Evolutionary conservation across 1,140 invertebrate genomes (phyloP).

Genomic region (Ceratina japonica): DNA sequence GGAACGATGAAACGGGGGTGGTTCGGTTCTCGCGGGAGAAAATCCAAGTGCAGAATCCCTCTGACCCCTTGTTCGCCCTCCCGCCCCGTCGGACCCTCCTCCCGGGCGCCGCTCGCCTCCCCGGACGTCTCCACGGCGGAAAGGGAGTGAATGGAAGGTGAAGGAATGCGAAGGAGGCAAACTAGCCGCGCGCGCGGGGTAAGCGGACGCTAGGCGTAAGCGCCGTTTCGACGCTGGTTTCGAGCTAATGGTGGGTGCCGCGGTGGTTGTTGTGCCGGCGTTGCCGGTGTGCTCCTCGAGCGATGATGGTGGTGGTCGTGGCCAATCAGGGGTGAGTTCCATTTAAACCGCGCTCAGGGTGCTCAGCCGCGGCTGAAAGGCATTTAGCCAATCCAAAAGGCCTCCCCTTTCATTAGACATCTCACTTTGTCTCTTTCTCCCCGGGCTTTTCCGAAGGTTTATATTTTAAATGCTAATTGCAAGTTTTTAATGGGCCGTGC

Average conservation of each 20-base stretch:
- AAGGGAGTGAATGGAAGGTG: constrained; percentile 50
- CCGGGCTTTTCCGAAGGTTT: constrained; percentile 64
- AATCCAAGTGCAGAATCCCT: constrained; percentile 71
- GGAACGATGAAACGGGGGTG: constrained; percentile 35
- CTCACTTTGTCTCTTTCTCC: constrained; percentile 50
- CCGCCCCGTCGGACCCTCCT: too few relatives aligned
- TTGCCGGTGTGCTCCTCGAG: constrained; percentile 1
- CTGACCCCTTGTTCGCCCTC: constrained; percentile 63
- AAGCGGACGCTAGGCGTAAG: constrained; percentile 15
- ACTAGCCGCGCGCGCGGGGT: constrained; percentile 38
- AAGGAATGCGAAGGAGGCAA: constrained; percentile 59
- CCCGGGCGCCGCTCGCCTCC: background rate
- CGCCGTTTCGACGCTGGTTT: constrained; percentile 38
- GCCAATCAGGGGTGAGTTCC: constrained; percentile 76
- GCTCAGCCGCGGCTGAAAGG: constrained; percentile 72
- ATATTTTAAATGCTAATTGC: constrained; percentile 80
- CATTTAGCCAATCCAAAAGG: constrained; percentile 78
- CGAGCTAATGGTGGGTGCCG: constrained; percentile 26
- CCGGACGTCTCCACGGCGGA: constrained; percentile 16
- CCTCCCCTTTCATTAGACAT: constrained; percentile 68
- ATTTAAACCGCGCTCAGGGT: constrained; percentile 72
- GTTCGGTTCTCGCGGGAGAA: constrained; percentile 49
- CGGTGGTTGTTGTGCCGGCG: constrained; percentile 28
- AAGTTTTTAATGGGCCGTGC: constrained; percentile 76
- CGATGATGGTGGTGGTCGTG: constrained; percentile 39